Evolutionary conservation across 2,797 vertebrate genomes (phyloP).

Genomic region (Pelochelys cantorii): DNA sequence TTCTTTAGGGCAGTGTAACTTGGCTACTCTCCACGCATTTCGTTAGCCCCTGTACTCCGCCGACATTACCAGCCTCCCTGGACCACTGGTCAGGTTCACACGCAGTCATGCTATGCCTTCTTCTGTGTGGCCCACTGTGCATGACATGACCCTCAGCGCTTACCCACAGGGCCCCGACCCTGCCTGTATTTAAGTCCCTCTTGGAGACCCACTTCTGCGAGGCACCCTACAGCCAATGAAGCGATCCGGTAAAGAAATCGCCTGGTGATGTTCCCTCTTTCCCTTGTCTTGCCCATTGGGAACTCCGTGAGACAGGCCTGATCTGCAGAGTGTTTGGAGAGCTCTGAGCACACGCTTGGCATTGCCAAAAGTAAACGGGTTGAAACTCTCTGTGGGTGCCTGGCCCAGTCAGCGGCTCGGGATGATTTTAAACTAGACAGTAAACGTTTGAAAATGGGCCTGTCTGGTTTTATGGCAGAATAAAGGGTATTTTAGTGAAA

Average conservation of each 20-base stretch:
- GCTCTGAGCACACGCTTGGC: not conserved
- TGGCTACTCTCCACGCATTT: rapidly evolving
- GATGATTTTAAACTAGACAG: not conserved
- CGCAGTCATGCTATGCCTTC: not conserved
- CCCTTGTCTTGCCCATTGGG: not conserved
- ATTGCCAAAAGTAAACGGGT: not conserved
- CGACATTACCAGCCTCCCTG: not conserved
- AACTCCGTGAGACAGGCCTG: not conserved
- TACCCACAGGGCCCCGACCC: not conserved
- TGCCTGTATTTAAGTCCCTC: not conserved
- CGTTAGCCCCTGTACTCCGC: not conserved
- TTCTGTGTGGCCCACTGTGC: not conserved
- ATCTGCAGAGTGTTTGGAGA: not conserved
- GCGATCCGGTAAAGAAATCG: not conserved
- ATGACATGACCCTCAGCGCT: rapidly evolving
- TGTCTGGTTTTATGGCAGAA: not conserved
- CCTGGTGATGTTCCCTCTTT: not conserved
- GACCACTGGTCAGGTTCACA: not conserved
- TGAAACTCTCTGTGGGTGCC: not conserved
- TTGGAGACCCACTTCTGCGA: not conserved
- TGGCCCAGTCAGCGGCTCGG: not conserved
- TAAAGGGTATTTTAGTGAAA: not conserved
- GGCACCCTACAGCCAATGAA: not conserved
- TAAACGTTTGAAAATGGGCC: not conserved
- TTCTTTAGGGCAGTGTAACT: not conserved